These are phyloP conservation scores for Triplophysa bombifrons DNA, from an alignment of 2,797 vertebrate genomes.

Conservation along the genomic window DNA sequence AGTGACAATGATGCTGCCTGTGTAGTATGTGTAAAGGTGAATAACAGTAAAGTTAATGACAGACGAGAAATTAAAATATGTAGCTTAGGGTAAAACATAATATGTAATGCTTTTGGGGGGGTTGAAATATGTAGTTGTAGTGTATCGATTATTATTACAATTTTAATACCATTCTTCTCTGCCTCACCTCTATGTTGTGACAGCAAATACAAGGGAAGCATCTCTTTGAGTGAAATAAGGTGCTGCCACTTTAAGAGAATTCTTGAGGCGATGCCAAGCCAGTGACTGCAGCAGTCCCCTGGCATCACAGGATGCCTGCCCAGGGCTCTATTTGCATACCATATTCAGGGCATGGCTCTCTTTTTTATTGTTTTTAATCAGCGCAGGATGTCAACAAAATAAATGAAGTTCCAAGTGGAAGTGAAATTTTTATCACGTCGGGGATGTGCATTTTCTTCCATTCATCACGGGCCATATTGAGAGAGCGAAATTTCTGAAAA, in stretches of 20 bases:
- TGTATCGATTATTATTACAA: too few species aligned
- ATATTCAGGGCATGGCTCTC: constrained; percentile 91
- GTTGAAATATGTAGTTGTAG: too few species aligned
- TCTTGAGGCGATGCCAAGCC: constrained; percentile 83
- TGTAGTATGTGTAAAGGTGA: not conserved
- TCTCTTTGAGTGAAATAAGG: constrained; percentile 74
- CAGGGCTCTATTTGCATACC: constrained; percentile 98
- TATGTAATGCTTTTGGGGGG: too few species aligned
- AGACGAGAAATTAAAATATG: not conserved
- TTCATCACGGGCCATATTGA: constrained; percentile 99
- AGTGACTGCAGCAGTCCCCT: constrained; percentile 90
- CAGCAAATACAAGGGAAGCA: constrained; percentile 61
- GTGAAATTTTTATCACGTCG: constrained; percentile 99
- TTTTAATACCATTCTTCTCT: constrained; percentile 12
- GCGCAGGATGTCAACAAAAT: constrained; percentile 99
- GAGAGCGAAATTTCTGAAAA: constrained; percentile 95
- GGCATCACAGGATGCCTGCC: constrained; percentile 97
- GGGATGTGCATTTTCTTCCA: constrained; percentile 95
- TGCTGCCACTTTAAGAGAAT: constrained; percentile 89
- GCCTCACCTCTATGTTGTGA: constrained; percentile 51
- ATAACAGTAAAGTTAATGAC: not conserved
- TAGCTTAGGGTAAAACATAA: not conserved
- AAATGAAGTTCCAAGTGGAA: constrained; percentile 99
- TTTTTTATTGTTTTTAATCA: constrained; percentile 99
- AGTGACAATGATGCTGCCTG: constrained; percentile 57